phyloP scores from a whole-genome alignment of 1,140 invertebrate species.

The Andrena cerasifolii region DNA sequence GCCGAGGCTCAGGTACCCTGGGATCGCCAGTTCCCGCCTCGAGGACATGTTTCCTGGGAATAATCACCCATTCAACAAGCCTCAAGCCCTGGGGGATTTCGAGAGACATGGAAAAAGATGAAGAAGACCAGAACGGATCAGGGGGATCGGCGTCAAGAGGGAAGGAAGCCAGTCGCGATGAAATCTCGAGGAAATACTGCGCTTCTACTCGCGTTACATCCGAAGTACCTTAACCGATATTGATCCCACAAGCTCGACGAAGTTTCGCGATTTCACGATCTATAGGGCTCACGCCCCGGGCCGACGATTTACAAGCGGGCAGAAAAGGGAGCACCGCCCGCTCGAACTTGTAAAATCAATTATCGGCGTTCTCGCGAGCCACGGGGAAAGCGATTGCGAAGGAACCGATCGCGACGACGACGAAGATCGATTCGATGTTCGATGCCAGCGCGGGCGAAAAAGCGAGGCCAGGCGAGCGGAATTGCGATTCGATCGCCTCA shows the following conservation, averaged over 20 bases:
- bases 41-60: too few relatives aligned
- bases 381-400: conserved; percentile 37
- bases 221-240: background rate
- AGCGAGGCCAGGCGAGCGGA: background rate
- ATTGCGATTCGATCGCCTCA: conserved; percentile 38
- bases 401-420: conserved; percentile 27
- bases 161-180: background rate
- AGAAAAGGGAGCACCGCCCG: conserved; percentile 12
- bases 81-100: too few relatives aligned
- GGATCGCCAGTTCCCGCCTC: too few relatives aligned
- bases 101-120: too few relatives aligned
- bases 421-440: conserved; percentile 46
- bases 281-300: background rate
- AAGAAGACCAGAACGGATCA: too few relatives aligned
- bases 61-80: too few relatives aligned
- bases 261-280: conserved; percentile 21
- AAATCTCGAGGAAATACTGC: conserved; percentile 31
- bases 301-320: conserved; percentile 35
- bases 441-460: background rate
- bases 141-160: too few relatives aligned
- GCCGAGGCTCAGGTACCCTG: too few relatives aligned
- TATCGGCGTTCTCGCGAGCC: conserved; percentile 35
- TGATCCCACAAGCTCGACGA: background rate
- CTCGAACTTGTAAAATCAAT: conserved; percentile 56
- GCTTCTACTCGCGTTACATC: background rate